phyloP scores from a whole-genome alignment of 2,888 invertebrate genomes.

The Rhynchonema sp. region DNA sequence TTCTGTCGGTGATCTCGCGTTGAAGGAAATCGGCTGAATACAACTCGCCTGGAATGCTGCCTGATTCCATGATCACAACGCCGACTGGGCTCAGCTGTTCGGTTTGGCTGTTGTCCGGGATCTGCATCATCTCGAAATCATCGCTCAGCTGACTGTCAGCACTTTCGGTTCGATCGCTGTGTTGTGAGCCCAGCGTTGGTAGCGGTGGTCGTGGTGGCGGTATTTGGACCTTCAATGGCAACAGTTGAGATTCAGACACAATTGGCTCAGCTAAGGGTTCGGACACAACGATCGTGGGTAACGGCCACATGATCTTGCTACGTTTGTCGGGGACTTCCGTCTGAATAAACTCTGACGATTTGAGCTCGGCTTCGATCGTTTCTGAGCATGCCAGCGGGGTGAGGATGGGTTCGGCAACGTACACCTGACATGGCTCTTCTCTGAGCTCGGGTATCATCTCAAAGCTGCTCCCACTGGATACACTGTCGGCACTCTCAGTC shows the following conservation, averaged over 20 bases:
- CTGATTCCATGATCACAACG: neutral
- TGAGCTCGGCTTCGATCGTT: neutral
- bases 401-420: neutral
- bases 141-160: neutral
- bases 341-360: too few relatives aligned
- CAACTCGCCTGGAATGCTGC: neutral
- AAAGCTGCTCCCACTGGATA: neutral
- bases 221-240: too few relatives aligned
- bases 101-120: neutral
- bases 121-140: neutral
- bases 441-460: neutral
- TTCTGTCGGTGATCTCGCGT: too few relatives aligned
- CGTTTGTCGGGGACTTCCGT: too few relatives aligned
- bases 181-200: too few relatives aligned
- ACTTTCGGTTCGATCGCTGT: too few relatives aligned
- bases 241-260: too few relatives aligned
- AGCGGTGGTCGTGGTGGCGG: too few relatives aligned
- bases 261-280: too few relatives aligned
- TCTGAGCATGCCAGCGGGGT: neutral
- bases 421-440: neutral
- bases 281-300: too few relatives aligned
- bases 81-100: neutral
- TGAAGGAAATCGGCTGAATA: too few relatives aligned
- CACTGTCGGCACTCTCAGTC: neutral
- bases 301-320: too few relatives aligned